These are phyloP conservation scores for Campylomormyrus numenius DNA, from an alignment of 2,113 vertebrate genomes.

Conservation along the genomic window DNA sequence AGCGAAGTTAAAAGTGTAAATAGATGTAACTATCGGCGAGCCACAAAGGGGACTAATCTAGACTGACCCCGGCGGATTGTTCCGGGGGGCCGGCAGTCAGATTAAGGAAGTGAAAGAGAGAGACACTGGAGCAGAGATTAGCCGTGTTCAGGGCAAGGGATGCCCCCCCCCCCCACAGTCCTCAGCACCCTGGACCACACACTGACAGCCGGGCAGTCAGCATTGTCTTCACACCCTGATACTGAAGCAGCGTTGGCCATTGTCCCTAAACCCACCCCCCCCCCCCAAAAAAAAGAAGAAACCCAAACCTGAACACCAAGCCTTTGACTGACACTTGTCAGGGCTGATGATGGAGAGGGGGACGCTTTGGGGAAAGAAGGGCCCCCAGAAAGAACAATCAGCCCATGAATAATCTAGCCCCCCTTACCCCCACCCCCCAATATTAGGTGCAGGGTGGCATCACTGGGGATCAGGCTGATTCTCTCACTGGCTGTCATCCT, in stretches of 20 bases:
- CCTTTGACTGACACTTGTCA: constrained; percentile 97
- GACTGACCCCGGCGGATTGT: constrained; percentile 78
- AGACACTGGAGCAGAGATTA: constrained; percentile 84
- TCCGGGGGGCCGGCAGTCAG: constrained; percentile 71
- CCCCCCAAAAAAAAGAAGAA: neutral
- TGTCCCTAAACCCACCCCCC: constrained; percentile 54
- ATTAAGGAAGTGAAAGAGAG: constrained; percentile 81
- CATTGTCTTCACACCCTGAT: constrained; percentile 66
- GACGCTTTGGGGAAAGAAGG: constrained; percentile 71
- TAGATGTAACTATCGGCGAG: constrained; percentile 70
- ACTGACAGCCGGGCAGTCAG: constrained; percentile 75
- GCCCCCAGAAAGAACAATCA: constrained; percentile 68
- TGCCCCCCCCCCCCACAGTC: constrained; percentile 42
- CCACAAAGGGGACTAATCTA: constrained; percentile 86
- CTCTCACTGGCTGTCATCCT: constrained; percentile 67
- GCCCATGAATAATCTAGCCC: constrained; percentile 70
- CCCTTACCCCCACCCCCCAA: constrained; percentile 43
- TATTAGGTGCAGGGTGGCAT: constrained; percentile 79
- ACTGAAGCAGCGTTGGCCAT: constrained; percentile 47
- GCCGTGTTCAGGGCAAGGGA: constrained; percentile 66
- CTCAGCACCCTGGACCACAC: constrained; percentile 78
- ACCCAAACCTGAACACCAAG: constrained; percentile 54
- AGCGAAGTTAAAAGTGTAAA: constrained; percentile 77
- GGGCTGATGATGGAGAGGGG: constrained; percentile 80
- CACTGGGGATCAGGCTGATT: constrained; percentile 68